Evolutionary conservation across 1,140 invertebrate genomes (phyloP).

Genomic region (Drosophila leontia): DNA sequence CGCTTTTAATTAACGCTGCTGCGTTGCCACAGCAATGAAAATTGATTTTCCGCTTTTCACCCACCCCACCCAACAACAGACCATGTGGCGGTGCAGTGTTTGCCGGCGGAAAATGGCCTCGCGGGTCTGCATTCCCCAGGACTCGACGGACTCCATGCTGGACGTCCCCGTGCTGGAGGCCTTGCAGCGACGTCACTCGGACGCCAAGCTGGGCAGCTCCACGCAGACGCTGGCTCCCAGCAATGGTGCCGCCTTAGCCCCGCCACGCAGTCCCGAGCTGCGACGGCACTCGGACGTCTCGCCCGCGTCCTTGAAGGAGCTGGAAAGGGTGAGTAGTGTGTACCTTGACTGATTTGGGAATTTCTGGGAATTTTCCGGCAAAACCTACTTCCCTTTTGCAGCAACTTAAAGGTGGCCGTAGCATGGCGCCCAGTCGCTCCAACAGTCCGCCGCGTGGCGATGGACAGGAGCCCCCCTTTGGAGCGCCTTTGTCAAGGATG

Average conservation of each 20-base stretch:
- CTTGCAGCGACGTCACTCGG: conserved; percentile 91
- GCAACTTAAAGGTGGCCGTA: conserved; percentile 85
- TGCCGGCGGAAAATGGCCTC: conserved; percentile 92
- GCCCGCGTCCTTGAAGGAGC: conserved; percentile 92
- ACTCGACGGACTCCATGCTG: conserved; percentile 92
- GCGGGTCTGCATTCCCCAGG: conserved; percentile 88
- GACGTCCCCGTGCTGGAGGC: conserved; percentile 91
- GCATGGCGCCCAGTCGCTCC: conserved; percentile 85
- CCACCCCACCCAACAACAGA: conserved; percentile 85
- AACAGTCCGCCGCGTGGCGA: conserved; percentile 85
- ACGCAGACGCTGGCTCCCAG: conserved; percentile 85
- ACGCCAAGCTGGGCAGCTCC: conserved; percentile 89
- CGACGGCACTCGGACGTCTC: conserved; percentile 93
- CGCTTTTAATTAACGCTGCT: conserved; percentile 65
- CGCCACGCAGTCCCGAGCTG: conserved; percentile 91
- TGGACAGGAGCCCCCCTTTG: conserved; percentile 71
- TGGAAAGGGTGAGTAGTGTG: conserved; percentile 90
- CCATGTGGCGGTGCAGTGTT: conserved; percentile 92
- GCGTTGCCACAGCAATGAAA: conserved; percentile 23
- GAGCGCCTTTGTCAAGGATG: conserved; percentile 79
- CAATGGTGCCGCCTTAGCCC: conserved; percentile 87
- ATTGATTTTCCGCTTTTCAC: conserved; percentile 49
- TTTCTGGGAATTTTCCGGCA: neutral
- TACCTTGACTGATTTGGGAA: neutral
- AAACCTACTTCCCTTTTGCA: conserved; percentile 21